These are phyloP conservation scores for Gasterosteus nipponicus DNA, from an alignment of 2,113 vertebrate genomes.

Conservation along the genomic window DNA sequence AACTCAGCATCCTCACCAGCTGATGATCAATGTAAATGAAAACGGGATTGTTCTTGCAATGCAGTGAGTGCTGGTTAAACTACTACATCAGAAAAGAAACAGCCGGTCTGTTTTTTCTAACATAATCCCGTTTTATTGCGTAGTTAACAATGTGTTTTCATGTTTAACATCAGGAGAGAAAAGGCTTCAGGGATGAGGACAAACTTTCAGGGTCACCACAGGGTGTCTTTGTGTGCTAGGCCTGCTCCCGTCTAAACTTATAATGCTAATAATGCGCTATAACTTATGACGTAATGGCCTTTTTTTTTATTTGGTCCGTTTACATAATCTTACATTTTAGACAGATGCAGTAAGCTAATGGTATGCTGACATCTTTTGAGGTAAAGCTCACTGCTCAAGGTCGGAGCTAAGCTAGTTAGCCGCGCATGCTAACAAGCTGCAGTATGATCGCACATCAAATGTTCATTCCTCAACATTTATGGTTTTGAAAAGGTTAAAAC, in stretches of 20 bases:
- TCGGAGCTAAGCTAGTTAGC: not conserved
- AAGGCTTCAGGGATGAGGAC: not conserved
- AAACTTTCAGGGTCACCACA: not conserved
- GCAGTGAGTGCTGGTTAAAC: not conserved
- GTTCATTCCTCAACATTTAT: not conserved
- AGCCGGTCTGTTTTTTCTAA: not conserved
- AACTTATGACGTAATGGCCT: too few species aligned
- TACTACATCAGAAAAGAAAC: not conserved
- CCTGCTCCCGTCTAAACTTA: too few species aligned
- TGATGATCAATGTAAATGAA: not conserved
- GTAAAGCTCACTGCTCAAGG: not conserved
- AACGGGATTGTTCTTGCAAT: not conserved
- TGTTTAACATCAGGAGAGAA: not conserved
- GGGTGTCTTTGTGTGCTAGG: too few species aligned
- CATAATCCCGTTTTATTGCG: not conserved
- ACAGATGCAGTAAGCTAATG: too few species aligned
- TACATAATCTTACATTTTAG: too few species aligned
- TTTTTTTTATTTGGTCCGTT: too few species aligned
- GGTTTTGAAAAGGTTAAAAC: not conserved
- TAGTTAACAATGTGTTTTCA: not conserved
- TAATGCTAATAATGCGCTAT: too few species aligned
- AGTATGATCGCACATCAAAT: not conserved
- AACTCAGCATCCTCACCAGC: too few species aligned
- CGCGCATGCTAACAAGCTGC: not conserved
- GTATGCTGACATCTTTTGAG: not conserved